These are phyloP conservation scores for Chitala chitala DNA, from an alignment of 2,113 vertebrate species.

Conservation along the genomic window DNA sequence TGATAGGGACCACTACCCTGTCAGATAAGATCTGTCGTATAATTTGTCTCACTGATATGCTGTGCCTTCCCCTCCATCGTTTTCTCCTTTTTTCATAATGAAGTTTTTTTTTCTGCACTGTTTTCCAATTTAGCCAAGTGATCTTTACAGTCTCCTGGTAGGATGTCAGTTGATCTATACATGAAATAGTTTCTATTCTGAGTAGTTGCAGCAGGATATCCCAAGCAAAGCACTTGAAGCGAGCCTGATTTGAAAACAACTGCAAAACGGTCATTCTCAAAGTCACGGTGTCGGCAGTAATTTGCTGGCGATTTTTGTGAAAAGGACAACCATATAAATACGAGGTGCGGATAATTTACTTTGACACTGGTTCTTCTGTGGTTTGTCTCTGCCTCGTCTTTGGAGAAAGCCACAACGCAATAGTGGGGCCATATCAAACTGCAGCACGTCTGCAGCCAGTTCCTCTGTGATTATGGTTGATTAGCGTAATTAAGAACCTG, in stretches of 20 bases:
- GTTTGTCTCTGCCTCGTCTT: not conserved
- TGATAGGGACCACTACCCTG: slow-evolving; percentile 10
- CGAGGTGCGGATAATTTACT: too few relatives aligned
- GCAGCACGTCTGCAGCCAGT: not conserved
- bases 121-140: slow-evolving; percentile 10
- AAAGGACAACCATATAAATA: not conserved
- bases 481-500: not conserved
- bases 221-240: not conserved
- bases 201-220: not conserved
- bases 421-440: not conserved
- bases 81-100: slow-evolving; percentile 19
- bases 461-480: not conserved
- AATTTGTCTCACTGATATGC: slow-evolving; percentile 16
- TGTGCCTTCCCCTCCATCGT: not conserved
- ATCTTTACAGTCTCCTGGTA: not conserved
- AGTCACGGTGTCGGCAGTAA: too few relatives aligned
- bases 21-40: slow-evolving; percentile 18
- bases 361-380: not conserved
- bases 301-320: too few relatives aligned
- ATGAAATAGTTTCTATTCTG: not conserved
- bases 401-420: not conserved
- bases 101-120: slow-evolving; percentile 9
- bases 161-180: slow-evolving; percentile 7
- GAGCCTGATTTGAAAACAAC: not conserved
- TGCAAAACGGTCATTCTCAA: not conserved